phyloP scores from a whole-genome alignment of 2,113 vertebrate genomes.

The Phrynosoma platyrhinos region DNA sequence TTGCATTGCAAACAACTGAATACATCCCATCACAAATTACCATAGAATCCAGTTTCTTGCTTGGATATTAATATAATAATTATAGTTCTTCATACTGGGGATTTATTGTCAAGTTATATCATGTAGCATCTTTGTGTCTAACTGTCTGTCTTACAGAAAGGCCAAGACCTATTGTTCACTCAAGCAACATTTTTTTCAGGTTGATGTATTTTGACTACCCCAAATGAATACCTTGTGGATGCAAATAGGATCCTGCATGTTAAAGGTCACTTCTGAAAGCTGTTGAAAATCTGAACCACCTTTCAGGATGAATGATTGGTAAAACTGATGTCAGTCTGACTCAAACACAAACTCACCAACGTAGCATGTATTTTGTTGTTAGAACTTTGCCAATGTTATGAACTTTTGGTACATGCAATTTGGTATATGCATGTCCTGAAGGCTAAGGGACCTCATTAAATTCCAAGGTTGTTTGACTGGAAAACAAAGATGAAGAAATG shows the following conservation, averaged over 20 bases:
- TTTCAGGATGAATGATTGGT: conserved; percentile 11
- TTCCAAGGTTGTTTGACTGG: conserved; percentile 11
- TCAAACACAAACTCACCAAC: conserved; percentile 9
- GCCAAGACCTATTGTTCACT: conserved; percentile 41
- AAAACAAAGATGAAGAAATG: conserved; percentile 1
- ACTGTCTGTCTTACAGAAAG: conserved; percentile 45
- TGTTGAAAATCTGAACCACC: conserved; percentile 22
- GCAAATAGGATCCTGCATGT: conserved; percentile 34
- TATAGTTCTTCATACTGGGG: conserved; percentile 5
- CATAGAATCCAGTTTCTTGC: neutral
- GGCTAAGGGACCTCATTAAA: neutral
- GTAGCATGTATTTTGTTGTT: conserved; percentile 5
- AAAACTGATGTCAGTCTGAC: conserved; percentile 15
- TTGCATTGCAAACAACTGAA: conserved; percentile 6
- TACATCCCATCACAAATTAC: neutral
- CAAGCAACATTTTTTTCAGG: conserved; percentile 27
- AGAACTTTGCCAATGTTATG: neutral
- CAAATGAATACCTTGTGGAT: conserved; percentile 22
- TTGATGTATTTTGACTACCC: conserved; percentile 34
- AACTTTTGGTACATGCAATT: conserved; percentile 31
- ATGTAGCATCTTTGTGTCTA: conserved; percentile 17
- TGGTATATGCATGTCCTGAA: neutral
- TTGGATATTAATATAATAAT: conserved; percentile 12
- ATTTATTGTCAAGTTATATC: conserved; percentile 45
- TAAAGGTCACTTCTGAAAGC: conserved; percentile 44